phyloP scores from a whole-genome alignment of 2,888 invertebrate species.

The Patella pellucida region DNA sequence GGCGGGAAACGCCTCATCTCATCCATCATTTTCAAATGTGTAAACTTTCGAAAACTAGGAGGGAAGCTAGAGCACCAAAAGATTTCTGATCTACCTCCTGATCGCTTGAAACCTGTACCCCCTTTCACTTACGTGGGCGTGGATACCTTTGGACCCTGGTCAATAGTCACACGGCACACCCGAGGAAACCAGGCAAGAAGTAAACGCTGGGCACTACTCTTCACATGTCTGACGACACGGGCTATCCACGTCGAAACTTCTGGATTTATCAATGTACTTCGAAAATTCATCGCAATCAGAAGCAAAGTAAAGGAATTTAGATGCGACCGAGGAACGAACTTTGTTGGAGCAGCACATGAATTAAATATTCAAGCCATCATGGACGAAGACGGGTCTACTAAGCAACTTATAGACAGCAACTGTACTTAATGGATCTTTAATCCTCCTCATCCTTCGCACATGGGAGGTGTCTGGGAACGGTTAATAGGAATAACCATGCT shows the following conservation, averaged over 20 bases:
- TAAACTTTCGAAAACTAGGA: neutral
- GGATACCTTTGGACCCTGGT: slow-evolving; percentile 18
- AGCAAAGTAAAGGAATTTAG: neutral
- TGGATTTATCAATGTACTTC: slow-evolving; percentile 15
- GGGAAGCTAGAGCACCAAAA: slow-evolving; percentile 20
- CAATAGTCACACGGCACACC: neutral
- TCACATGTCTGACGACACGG: neutral
- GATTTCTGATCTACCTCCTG: slow-evolving; percentile 25
- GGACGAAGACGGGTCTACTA: neutral
- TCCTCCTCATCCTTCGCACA: neutral
- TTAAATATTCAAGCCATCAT: neutral
- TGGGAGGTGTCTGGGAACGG: slow-evolving; percentile 14
- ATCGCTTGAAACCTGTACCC: slow-evolving; percentile 10
- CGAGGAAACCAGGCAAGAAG: neutral
- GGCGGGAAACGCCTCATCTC: slow-evolving; percentile 11
- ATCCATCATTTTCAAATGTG: too few relatives aligned
- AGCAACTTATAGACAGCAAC: neutral
- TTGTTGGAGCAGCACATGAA: slow-evolving; percentile 6
- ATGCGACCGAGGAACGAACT: slow-evolving; percentile 20
- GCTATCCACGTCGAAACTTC: too few relatives aligned
- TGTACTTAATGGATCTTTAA: slow-evolving; percentile 12
- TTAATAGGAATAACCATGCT: slow-evolving; percentile 12
- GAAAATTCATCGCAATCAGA: slow-evolving; percentile 6
- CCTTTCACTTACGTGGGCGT: slow-evolving; percentile 21
- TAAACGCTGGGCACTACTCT: neutral